Conservation (phyloP, 2,888 invertebrate species). For the Drosophila ustulata region DNA sequence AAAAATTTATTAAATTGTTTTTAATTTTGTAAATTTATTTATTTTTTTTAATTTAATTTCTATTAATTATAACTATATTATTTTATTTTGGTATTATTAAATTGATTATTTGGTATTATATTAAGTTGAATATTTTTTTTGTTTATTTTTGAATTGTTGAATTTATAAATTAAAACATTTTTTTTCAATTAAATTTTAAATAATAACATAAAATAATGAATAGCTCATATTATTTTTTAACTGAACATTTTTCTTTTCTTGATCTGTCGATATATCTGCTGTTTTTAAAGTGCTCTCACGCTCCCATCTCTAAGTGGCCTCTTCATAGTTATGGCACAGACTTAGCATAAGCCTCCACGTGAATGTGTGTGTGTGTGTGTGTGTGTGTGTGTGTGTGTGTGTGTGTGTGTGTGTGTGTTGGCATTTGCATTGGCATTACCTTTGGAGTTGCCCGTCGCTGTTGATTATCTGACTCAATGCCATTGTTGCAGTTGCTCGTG, state of each 20-base stretch:
- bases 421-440: conserved; percentile 73
- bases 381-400: conserved; percentile 16
- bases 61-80: too few relatives aligned
- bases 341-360: conserved; percentile 14
- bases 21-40: too few relatives aligned
- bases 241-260: background rate
- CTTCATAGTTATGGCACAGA: conserved; percentile 31
- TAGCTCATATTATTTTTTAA: too few relatives aligned
- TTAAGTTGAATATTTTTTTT: too few relatives aligned
- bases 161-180: too few relatives aligned
- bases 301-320: conserved; percentile 16
- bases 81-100: too few relatives aligned
- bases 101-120: too few relatives aligned
- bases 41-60: too few relatives aligned
- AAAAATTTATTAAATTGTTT: too few relatives aligned
- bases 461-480: conserved; percentile 74
- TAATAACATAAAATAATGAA: too few relatives aligned
- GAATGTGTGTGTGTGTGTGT: conserved; percentile 13
- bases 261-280: background rate
- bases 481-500: conserved; percentile 50
- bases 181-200: too few relatives aligned
- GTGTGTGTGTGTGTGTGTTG: conserved; percentile 33
- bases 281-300: background rate
- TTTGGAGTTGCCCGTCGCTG: conserved; percentile 61
- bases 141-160: too few relatives aligned